These are phyloP conservation scores for Amazona vittata DNA, from an alignment of 2,113 vertebrate species.

Conservation along the genomic window DNA sequence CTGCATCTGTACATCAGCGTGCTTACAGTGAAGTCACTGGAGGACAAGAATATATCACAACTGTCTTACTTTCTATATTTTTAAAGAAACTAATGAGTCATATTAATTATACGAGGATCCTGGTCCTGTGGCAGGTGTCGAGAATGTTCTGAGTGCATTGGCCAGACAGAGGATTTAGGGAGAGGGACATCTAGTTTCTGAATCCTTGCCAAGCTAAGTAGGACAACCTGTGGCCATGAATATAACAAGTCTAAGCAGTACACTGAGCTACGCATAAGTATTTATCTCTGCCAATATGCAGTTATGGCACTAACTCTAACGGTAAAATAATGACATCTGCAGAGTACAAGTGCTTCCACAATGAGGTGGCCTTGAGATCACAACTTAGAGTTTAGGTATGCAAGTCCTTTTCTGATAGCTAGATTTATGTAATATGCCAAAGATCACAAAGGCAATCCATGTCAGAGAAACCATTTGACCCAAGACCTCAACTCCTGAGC, in stretches of 20 bases:
- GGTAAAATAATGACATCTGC: not conserved
- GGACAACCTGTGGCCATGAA: not conserved
- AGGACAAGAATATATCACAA: not conserved
- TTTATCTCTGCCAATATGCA: not conserved
- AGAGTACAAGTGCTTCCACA: not conserved
- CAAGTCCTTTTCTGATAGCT: slow-evolving; percentile 7
- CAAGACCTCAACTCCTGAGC: not conserved
- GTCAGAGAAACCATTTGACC: slow-evolving; percentile 6
- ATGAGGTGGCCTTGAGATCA: not conserved
- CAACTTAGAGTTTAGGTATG: not conserved
- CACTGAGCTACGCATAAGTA: not conserved
- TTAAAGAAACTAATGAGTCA: not conserved
- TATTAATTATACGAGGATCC: not conserved
- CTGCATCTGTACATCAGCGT: not conserved
- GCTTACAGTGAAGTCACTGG: not conserved
- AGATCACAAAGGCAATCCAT: not conserved
- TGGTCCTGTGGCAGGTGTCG: not conserved
- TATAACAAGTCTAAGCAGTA: not conserved
- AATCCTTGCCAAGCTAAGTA: not conserved
- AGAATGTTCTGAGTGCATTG: not conserved
- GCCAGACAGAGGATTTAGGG: not conserved
- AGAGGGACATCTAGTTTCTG: not conserved
- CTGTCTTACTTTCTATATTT: not conserved
- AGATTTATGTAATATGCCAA: not conserved
- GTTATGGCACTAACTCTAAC: not conserved